Conservation (phyloP, 2,888 invertebrate genomes). For the Drosophila nr. perissopoda region DNA sequence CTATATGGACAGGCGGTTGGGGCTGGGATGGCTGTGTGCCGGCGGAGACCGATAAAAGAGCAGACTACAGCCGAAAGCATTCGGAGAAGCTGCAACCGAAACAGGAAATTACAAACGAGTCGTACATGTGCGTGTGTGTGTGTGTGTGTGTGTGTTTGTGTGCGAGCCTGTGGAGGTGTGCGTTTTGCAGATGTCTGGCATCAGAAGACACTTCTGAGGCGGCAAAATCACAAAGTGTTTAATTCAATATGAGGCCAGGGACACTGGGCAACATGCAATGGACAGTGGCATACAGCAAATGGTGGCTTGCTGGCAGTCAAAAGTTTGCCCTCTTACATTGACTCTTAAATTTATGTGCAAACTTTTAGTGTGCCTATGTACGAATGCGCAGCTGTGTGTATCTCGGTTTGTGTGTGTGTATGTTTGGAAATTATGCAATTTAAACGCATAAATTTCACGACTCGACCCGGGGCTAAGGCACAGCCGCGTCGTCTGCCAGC, state of each 20-base stretch:
- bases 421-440: slow-evolving; percentile 75
- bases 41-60: slow-evolving; percentile 38
- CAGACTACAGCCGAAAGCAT: slow-evolving; percentile 43
- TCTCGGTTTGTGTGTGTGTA: slow-evolving; percentile 13
- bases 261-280: slow-evolving; percentile 27
- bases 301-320: slow-evolving; percentile 46
- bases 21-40: background rate
- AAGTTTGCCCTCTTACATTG: slow-evolving; percentile 74
- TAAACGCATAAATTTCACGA: slow-evolving; percentile 74
- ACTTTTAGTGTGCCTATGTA: slow-evolving; percentile 48
- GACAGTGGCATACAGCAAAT: slow-evolving; percentile 25
- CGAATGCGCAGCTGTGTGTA: slow-evolving; percentile 12
- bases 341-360: slow-evolving; percentile 74
- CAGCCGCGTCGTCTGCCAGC: slow-evolving; percentile 22
- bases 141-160: slow-evolving; percentile 14
- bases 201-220: slow-evolving; percentile 42
- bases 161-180: slow-evolving; percentile 15
- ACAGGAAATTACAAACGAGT: slow-evolving; percentile 79
- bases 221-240: slow-evolving; percentile 71
- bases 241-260: slow-evolving; percentile 64
- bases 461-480: slow-evolving; percentile 41
- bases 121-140: slow-evolving; percentile 26
- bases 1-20: slow-evolving; percentile 9
- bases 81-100: slow-evolving; percentile 41
- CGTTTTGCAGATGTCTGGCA: slow-evolving; percentile 37